Conservation (phyloP, 2,113 vertebrate species). For the Dromiciops gliroides region DNA sequence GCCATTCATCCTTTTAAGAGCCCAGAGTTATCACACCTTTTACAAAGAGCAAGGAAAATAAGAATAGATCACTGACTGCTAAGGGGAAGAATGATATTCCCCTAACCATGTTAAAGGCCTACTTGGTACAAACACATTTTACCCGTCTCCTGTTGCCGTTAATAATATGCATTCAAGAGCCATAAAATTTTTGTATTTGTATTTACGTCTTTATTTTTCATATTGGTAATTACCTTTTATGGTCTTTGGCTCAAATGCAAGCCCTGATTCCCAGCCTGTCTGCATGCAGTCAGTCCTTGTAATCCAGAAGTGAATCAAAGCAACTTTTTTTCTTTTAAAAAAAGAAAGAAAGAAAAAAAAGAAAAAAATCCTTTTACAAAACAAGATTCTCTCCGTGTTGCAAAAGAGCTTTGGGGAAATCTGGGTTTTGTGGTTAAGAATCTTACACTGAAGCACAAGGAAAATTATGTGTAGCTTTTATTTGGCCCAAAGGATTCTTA, state of each 20-base stretch:
- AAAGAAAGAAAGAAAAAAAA: neutral
- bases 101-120: neutral
- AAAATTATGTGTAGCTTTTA: conserved; percentile 79
- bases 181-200: neutral
- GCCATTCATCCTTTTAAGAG: rapidly evolving
- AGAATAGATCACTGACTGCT: neutral
- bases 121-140: neutral
- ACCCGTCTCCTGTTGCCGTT: rapidly evolving
- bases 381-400: conserved; percentile 66
- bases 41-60: neutral
- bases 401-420: conserved; percentile 79
- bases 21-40: rapidly evolving
- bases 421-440: conserved; percentile 81
- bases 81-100: neutral
- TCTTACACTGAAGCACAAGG: conserved; percentile 74
- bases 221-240: conserved; percentile 37
- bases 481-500: conserved; percentile 85
- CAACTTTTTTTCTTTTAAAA: conserved; percentile 64
- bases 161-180: neutral
- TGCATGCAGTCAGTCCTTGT: conserved; percentile 19
- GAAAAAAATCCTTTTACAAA: conserved; percentile 45
- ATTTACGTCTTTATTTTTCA: conserved; percentile 53
- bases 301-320: conserved; percentile 79
- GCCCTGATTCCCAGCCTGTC: neutral
- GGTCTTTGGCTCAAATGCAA: conserved; percentile 40